A percentile compares a stretch with the other conserved stretches of the same genome.
These are phyloP conservation scores for Platyrinchus mystaceus DNA, from an alignment of 2,797 vertebrate genomes.

Conservation along the genomic window DNA sequence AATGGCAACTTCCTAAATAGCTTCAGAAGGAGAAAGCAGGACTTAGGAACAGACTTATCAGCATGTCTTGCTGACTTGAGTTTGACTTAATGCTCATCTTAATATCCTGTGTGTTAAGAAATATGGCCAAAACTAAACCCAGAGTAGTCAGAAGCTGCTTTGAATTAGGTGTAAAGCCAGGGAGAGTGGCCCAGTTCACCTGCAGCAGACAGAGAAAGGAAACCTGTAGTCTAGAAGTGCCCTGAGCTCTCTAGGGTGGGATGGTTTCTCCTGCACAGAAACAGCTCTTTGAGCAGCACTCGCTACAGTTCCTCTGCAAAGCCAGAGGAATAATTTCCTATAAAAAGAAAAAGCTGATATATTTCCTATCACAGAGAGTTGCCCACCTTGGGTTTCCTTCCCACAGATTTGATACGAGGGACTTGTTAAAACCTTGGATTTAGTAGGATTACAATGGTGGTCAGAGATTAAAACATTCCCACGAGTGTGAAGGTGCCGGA, in stretches of 20 bases:
- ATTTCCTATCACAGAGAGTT: neutral
- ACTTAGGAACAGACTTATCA: neutral
- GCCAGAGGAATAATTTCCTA: neutral
- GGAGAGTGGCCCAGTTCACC: neutral
- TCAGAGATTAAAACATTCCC: constrained; percentile 70
- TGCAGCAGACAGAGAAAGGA: neutral
- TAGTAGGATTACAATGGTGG: constrained; percentile 49
- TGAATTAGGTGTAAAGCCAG: neutral
- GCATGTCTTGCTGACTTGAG: neutral
- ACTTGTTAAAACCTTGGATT: constrained; percentile 64
- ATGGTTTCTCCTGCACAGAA: neutral
- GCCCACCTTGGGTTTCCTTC: constrained; percentile 53
- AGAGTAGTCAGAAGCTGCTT: neutral
- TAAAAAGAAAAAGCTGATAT: neutral
- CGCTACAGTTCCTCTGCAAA: neutral
- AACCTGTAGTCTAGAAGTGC: neutral
- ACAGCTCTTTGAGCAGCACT: neutral
- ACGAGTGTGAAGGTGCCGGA: neutral
- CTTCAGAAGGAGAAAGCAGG: neutral
- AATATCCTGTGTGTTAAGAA: neutral
- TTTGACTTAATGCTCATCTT: neutral
- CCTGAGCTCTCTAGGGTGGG: neutral
- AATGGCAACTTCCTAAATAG: neutral
- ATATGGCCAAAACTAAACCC: neutral
- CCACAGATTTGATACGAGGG: constrained; percentile 20